Conservation (phyloP, 2,113 vertebrate genomes). For the Pristiophorus japonicus region DNA sequence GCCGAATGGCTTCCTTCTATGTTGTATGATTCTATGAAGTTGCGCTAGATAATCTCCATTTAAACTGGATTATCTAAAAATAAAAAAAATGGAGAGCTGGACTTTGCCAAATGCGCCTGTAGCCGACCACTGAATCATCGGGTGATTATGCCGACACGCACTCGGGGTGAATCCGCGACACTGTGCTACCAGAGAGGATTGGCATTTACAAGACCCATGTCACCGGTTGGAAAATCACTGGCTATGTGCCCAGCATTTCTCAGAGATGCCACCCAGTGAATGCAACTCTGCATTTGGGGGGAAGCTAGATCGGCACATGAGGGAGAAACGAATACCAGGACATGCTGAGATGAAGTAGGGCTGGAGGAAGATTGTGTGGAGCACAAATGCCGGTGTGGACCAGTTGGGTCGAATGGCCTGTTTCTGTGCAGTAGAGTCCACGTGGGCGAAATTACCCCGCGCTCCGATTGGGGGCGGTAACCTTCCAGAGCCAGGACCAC, state of each 20-base stretch:
- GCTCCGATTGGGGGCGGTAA: too few species aligned
- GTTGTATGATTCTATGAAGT: too few species aligned
- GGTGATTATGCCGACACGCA: not conserved
- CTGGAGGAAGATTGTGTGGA: not conserved
- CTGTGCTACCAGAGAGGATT: not conserved
- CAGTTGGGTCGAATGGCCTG: not conserved
- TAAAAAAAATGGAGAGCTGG: too few species aligned
- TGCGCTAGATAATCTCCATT: too few species aligned
- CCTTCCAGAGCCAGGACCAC: too few species aligned
- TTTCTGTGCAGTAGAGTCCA: not conserved
- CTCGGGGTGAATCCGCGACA: not conserved
- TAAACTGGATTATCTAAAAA: too few species aligned
- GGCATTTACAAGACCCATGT: not conserved
- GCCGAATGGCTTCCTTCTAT: too few species aligned
- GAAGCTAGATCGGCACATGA: not conserved
- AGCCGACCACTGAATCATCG: not conserved
- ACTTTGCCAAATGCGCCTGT: not conserved
- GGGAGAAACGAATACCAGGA: not conserved
- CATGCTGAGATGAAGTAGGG: not conserved
- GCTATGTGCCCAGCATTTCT: not conserved
- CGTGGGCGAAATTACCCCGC: too few species aligned
- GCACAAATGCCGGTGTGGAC: not conserved
- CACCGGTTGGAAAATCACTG: not conserved
- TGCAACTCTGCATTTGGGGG: not conserved
- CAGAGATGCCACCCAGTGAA: not conserved